phyloP scores from a whole-genome alignment of 2,113 vertebrate genomes.

The Centropristis striata region DNA sequence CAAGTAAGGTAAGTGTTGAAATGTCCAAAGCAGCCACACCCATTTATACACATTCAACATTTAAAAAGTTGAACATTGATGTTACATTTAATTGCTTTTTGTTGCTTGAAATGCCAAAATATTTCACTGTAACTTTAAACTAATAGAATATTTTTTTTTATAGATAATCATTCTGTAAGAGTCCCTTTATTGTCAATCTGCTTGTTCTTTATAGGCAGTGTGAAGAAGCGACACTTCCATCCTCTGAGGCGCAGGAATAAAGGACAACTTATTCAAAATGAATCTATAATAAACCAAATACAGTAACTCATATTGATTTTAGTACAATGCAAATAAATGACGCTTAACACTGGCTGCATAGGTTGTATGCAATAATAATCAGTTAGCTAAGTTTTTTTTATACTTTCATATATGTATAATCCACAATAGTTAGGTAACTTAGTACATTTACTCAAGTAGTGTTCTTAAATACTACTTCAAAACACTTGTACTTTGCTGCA shows the following conservation, averaged over 20 bases:
- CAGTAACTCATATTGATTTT: background rate
- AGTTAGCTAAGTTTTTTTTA: background rate
- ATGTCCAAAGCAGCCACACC: constrained; percentile 38
- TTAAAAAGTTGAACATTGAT: background rate
- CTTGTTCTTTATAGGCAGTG: constrained; percentile 44
- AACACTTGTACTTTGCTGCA: too few species aligned
- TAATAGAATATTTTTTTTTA: too few species aligned
- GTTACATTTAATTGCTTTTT: background rate
- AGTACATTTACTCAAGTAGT: too few species aligned
- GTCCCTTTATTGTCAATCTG: background rate
- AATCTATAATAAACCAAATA: background rate
- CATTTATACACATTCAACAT: background rate
- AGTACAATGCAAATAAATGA: background rate
- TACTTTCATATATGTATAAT: too few species aligned
- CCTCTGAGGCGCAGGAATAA: constrained; percentile 41
- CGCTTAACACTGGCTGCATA: background rate
- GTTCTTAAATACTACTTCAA: too few species aligned
- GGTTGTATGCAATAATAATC: background rate
- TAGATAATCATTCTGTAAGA: background rate
- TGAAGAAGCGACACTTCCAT: constrained; percentile 40
- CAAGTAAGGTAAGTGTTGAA: constrained; percentile 72
- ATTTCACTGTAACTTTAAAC: background rate
- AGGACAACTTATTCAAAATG: background rate
- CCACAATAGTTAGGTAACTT: too few species aligned
- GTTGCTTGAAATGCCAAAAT: background rate